Conservation (phyloP, 2,113 vertebrate genomes). For the Sander lucioperca region DNA sequence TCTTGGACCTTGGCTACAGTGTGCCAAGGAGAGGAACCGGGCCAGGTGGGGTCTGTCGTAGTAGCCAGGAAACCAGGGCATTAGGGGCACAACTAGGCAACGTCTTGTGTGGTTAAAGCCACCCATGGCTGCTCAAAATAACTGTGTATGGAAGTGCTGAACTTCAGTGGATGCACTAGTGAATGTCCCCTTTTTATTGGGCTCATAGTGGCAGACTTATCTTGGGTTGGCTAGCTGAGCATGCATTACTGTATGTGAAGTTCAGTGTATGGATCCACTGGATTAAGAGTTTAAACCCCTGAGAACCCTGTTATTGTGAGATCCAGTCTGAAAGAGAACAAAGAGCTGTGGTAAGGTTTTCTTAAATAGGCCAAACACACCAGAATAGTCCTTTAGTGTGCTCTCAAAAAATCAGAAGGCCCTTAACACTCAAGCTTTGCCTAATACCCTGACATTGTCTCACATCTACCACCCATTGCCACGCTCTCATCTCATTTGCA, state of each 20-base stretch:
- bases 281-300: background rate
- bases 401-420: conserved; percentile 21
- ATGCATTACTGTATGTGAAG: background rate
- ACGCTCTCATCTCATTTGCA: conserved; percentile 45
- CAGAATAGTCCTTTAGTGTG: background rate
- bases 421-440: conserved; percentile 1
- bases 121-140: background rate
- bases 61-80: background rate
- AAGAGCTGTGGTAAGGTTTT: background rate
- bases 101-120: background rate
- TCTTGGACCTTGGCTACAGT: background rate
- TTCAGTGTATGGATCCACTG: background rate
- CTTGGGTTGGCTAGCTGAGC: too few species aligned
- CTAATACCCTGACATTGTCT: conserved; percentile 37
- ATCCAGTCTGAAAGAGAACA: background rate
- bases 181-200: background rate
- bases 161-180: background rate
- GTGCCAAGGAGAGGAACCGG: background rate
- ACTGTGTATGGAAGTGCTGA: background rate
- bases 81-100: too few species aligned
- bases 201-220: background rate
- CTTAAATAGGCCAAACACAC: background rate
- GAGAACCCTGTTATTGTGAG: background rate
- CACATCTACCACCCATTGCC: conserved; percentile 4
- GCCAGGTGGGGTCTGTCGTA: background rate